These are phyloP conservation scores for Xylocampa areola DNA, from an alignment of 2,888 invertebrate species.

Conservation along the genomic window DNA sequence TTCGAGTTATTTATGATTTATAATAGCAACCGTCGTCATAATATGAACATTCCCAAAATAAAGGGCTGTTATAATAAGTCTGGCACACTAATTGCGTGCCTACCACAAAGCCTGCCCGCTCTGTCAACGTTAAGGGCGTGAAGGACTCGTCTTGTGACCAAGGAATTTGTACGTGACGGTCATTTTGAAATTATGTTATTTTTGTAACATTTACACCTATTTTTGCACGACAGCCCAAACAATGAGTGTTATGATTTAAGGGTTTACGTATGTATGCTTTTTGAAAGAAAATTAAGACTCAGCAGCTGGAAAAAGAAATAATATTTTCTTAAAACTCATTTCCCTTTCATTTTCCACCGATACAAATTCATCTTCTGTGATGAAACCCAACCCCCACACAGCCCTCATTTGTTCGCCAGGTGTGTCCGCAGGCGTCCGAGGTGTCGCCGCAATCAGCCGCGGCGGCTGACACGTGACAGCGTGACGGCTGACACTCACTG, in stretches of 20 bases:
- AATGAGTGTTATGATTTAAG: no score
- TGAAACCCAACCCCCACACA: constrained; percentile 32
- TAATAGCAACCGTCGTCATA: constrained; percentile 10
- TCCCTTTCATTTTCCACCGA: not conserved
- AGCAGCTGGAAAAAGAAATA: no score
- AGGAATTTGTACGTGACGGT: constrained; percentile 36
- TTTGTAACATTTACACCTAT: not conserved
- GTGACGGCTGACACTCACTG: constrained; percentile 75
- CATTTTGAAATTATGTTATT: constrained; percentile 2
- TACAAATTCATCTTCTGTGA: constrained; percentile 12
- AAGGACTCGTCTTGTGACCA: constrained; percentile 27
- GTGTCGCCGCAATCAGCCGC: constrained; percentile 84
- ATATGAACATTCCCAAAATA: constrained; percentile 52
- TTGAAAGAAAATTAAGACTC: no score
- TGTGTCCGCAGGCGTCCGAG: constrained; percentile 69
- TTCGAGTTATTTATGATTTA: no score
- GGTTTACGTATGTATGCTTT: no score
- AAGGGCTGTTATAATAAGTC: constrained; percentile 60
- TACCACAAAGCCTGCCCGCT: constrained; percentile 52
- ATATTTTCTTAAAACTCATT: not conserved
- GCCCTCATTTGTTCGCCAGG: constrained; percentile 49
- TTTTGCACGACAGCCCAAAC: no score
- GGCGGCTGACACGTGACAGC: constrained; percentile 77
- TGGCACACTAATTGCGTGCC: constrained; percentile 57
- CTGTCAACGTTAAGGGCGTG: constrained; percentile 45